Percentiles rank a stretch among this genome's conserved stretches.
Evolutionary conservation across 2,888 invertebrate genomes (phyloP).

Genomic region (Pseudococcus longispinus): DNA sequence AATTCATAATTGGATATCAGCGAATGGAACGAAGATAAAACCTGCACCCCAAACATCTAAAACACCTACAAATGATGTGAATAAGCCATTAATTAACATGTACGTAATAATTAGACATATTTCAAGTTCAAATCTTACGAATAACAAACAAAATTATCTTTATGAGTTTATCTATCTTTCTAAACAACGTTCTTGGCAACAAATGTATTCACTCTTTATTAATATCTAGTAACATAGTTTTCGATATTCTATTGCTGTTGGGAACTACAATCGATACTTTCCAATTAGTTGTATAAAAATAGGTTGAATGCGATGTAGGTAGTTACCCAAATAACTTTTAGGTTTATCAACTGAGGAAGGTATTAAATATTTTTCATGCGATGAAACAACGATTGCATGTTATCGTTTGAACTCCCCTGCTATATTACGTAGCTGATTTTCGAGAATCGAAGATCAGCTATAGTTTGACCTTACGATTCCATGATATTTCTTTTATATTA

Average conservation of each 20-base stretch:
- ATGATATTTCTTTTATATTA: background rate
- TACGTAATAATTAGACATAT: background rate
- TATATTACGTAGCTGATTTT: too few relatives aligned
- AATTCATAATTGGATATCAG: conserved; percentile 50
- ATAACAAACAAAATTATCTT: background rate
- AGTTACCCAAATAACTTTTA: background rate
- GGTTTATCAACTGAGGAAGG: background rate
- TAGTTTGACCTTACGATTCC: too few relatives aligned
- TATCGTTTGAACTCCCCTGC: background rate
- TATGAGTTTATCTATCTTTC: background rate
- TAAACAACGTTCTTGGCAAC: background rate
- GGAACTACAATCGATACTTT: background rate
- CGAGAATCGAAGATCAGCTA: too few relatives aligned
- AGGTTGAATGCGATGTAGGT: background rate
- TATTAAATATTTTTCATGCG: background rate
- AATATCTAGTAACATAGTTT: background rate
- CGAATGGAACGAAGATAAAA: conserved; percentile 43
- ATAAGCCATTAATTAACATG: background rate
- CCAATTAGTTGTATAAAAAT: background rate
- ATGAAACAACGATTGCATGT: background rate
- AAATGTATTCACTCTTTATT: background rate
- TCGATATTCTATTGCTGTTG: background rate
- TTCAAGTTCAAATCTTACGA: background rate
- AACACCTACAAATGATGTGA: background rate
- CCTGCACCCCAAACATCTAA: background rate